phyloP scores from a whole-genome alignment of 35 echinoderm and acorn worm genomes.

The Strongylocentrotus purpuratus region DNA sequence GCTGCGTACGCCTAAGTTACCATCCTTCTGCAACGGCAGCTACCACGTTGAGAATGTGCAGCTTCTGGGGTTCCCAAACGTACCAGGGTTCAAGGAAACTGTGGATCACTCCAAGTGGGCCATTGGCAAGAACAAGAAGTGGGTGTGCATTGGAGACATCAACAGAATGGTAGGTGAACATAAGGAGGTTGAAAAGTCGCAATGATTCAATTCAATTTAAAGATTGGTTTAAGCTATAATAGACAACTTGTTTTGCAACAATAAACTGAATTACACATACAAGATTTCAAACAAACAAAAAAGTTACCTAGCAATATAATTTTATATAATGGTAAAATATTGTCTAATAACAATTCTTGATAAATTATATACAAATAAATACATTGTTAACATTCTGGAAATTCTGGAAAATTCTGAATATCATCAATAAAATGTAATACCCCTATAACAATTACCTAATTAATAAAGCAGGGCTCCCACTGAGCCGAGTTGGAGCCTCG shows the following conservation, averaged over 20 bases:
- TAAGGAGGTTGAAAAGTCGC: too few species aligned
- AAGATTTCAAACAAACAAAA: neutral
- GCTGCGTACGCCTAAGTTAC: neutral
- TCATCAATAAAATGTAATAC: too few species aligned
- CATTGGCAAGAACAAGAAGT: constrained; percentile 20
- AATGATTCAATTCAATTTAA: too few species aligned
- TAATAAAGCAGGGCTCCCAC: too few species aligned
- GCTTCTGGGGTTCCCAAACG: neutral
- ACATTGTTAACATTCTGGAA: too few species aligned
- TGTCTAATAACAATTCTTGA: too few species aligned
- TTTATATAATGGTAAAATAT: too few species aligned
- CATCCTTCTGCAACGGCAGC: constrained; percentile 6
- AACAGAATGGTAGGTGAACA: neutral
- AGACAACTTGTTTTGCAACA: neutral
- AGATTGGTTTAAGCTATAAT: neutral
- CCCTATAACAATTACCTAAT: too few species aligned
- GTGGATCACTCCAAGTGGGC: constrained; percentile 45
- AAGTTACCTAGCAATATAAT: too few species aligned
- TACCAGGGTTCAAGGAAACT: neutral
- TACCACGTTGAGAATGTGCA: constrained; percentile 25
- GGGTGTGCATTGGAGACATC: constrained; percentile 50
- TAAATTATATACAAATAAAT: too few species aligned
- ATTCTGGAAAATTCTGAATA: too few species aligned
- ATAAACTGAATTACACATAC: neutral
- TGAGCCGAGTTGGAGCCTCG: too few species aligned